phyloP scores from a whole-genome alignment of 2,888 invertebrate genomes.

The Diaperis boleti region DNA sequence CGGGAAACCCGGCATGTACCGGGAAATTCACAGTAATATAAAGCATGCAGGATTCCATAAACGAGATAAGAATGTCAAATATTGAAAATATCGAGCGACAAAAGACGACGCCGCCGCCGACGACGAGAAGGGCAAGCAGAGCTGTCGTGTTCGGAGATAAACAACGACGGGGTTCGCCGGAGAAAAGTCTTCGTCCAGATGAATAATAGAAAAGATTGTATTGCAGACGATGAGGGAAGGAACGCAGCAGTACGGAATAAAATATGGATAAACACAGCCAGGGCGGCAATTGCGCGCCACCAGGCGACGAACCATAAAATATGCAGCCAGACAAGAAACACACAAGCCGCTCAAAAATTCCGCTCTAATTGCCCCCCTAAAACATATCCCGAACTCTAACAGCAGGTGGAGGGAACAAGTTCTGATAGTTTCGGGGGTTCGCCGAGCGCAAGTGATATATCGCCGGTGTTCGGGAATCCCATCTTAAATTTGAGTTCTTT shows the following conservation, averaged over 20 bases:
- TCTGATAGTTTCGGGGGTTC: constrained; percentile 29
- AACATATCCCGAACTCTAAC: constrained; percentile 10
- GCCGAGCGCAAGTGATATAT: constrained; percentile 49
- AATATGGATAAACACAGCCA: constrained; percentile 54
- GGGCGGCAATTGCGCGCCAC: constrained; percentile 52
- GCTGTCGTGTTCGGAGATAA: constrained; percentile 53
- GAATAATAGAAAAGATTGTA: constrained; percentile 42
- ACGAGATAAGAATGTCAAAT: constrained; percentile 52
- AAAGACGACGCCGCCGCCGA: too few species aligned
- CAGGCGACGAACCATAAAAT: constrained; percentile 42
- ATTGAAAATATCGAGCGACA: constrained; percentile 49
- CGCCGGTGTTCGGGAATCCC: constrained; percentile 51
- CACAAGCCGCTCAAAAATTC: too few species aligned
- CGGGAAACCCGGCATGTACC: too few species aligned
- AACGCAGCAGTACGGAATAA: constrained; percentile 55
- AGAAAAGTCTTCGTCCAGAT: constrained; percentile 38
- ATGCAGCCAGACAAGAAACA: constrained; percentile 30
- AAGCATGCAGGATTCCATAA: constrained; percentile 44
- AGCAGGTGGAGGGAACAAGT: constrained; percentile 16
- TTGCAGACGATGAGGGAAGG: constrained; percentile 40
- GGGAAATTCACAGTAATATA: constrained; percentile 47
- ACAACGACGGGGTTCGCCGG: constrained; percentile 41
- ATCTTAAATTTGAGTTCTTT: constrained; percentile 56
- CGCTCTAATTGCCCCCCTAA: too few species aligned
- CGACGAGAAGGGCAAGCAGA: constrained; percentile 42